Percentiles rank a stretch among this genome's conserved stretches.
These are phyloP conservation scores for Berghia stephanieae DNA, from an alignment of 1,140 invertebrate genomes.

Conservation along the genomic window DNA sequence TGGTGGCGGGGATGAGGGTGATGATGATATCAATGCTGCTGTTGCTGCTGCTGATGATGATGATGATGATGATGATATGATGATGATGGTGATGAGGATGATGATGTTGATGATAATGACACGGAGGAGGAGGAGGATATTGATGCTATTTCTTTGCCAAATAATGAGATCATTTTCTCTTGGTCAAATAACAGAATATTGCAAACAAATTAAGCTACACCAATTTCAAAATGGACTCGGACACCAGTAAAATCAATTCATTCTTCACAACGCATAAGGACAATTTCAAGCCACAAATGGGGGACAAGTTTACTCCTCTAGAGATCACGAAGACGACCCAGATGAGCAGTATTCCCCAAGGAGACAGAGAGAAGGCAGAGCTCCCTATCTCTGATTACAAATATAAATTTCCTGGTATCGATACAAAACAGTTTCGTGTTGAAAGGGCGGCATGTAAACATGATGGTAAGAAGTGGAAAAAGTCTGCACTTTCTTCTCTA, in stretches of 20 bases:
- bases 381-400: conserved; percentile 55
- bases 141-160: no score
- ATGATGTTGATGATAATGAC: no score
- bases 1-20: no score
- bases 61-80: no score
- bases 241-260: conserved; percentile 51
- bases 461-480: conserved; percentile 52
- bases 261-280: conserved; percentile 54
- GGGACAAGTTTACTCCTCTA: conserved; percentile 33
- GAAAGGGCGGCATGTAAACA: conserved; percentile 52
- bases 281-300: conserved; percentile 53
- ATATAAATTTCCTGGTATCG: conserved; percentile 51
- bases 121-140: no score
- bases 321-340: conserved; percentile 33
- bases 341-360: conserved; percentile 49
- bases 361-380: conserved; percentile 52
- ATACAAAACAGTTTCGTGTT: conserved; percentile 45
- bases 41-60: no score
- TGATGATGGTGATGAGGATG: no score
- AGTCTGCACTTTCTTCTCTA: no score
- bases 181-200: conserved; percentile 31
- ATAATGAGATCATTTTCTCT: conserved; percentile 6
- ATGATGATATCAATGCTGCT: no score
- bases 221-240: conserved; percentile 62
- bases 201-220: conserved; percentile 52